phyloP scores from a whole-genome alignment of 2,797 vertebrate species.

The Capromys pilorides region DNA sequence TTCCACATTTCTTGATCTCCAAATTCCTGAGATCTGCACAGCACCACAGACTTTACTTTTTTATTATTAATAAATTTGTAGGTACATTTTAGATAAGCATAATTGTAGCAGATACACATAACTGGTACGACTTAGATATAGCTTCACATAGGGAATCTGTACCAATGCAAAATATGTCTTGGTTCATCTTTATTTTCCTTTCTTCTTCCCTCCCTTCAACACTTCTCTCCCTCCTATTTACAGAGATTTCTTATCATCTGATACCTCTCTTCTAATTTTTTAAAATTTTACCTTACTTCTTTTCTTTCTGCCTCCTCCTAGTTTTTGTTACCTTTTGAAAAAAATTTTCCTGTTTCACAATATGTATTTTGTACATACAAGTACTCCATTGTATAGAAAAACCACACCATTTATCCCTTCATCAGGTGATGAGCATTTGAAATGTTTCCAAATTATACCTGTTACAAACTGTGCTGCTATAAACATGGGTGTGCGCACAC shows the following conservation, averaged over 20 bases:
- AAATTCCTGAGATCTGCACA: background rate
- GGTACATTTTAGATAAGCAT: background rate
- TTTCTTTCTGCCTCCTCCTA: background rate
- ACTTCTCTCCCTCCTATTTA: background rate
- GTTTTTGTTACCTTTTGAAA: background rate
- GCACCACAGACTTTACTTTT: background rate
- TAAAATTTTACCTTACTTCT: background rate
- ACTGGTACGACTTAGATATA: no score
- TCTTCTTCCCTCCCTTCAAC: background rate
- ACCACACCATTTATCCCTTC: no score
- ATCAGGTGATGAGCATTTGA: background rate
- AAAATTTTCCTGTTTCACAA: background rate
- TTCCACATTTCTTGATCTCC: background rate
- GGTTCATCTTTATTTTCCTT: background rate
- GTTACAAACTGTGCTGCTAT: background rate
- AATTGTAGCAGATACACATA: no score
- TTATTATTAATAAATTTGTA: background rate
- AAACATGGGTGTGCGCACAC: background rate
- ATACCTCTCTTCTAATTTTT: background rate
- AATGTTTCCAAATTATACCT: background rate
- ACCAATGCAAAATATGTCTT: background rate
- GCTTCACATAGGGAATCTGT: background rate
- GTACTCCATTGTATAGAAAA: no score
- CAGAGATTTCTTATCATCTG: background rate
- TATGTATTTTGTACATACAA: no score